These are phyloP conservation scores for Dendroctonus valens DNA, from an alignment of 1,140 invertebrate genomes.

Conservation along the genomic window DNA sequence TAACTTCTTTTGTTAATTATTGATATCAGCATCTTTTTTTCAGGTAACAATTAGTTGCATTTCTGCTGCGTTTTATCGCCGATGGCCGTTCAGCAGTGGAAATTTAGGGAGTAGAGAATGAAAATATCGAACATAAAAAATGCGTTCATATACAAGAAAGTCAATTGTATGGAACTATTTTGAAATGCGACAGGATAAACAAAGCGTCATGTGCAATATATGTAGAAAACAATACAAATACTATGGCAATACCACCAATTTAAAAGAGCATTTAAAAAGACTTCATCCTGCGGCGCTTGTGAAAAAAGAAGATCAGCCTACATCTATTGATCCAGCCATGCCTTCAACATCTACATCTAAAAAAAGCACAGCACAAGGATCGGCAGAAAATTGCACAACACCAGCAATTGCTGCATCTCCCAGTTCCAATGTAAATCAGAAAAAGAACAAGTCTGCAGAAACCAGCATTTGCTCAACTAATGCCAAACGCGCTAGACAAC, in stretches of 20 bases:
- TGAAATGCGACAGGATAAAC: conserved; percentile 10
- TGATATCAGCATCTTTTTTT: too few relatives aligned
- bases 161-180: conserved; percentile 19
- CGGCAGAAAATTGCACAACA: not conserved
- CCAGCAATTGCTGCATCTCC: too few relatives aligned
- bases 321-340: not conserved
- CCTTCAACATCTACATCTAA: not conserved
- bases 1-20: too few relatives aligned
- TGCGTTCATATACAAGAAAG: not conserved
- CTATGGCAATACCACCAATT: conserved; percentile 18
- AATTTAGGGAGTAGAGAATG: too few relatives aligned
- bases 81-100: too few relatives aligned
- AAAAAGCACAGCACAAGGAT: not conserved
- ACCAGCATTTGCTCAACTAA: too few relatives aligned
- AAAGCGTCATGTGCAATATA: conserved; percentile 3
- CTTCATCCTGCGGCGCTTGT: not conserved
- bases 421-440: too few relatives aligned
- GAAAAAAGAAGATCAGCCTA: not conserved
- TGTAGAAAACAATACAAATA: conserved; percentile 17
- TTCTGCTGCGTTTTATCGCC: too few relatives aligned
- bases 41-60: too few relatives aligned
- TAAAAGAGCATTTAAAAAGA: conserved; percentile 7
- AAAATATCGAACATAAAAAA: not conserved
- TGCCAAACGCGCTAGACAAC: too few relatives aligned
- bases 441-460: too few relatives aligned